Conservation (phyloP, 2,797 vertebrate genomes). For the Mallotus villosus region DNA sequence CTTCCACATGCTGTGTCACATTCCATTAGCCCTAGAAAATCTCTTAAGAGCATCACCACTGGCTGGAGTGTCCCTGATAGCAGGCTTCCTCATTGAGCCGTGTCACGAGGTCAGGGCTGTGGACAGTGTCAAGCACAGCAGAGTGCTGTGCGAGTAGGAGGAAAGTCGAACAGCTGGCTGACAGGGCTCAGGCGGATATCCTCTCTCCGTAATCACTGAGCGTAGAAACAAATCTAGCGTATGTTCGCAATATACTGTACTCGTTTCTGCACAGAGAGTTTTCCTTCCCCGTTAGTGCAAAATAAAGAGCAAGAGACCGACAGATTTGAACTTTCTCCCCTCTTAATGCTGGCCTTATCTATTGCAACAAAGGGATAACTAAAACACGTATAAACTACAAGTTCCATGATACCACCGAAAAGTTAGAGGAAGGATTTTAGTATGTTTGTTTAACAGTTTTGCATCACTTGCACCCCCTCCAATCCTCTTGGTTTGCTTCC, state of each 20-base stretch:
- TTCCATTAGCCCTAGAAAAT: constrained; percentile 1
- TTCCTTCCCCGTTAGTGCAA: background rate
- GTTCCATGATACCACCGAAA: too few species aligned
- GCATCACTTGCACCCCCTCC: too few species aligned
- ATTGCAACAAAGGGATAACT: too few species aligned
- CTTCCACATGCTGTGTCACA: constrained; percentile 8
- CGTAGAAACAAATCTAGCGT: background rate
- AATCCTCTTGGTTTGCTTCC: too few species aligned
- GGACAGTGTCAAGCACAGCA: background rate
- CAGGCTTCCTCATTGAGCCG: background rate
- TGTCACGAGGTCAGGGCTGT: background rate
- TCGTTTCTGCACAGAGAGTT: background rate
- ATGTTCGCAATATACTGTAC: background rate
- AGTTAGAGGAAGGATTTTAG: too few species aligned
- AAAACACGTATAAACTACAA: too few species aligned
- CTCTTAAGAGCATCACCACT: background rate
- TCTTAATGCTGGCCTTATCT: background rate
- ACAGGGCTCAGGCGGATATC: background rate
- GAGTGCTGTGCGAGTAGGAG: background rate
- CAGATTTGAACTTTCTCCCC: background rate
- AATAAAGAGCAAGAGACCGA: background rate
- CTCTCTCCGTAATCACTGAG: background rate
- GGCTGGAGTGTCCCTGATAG: background rate
- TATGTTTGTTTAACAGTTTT: too few species aligned
- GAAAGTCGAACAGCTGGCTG: background rate